phyloP scores from a whole-genome alignment of 2,888 invertebrate genomes.

The Polyploca ridens region DNA sequence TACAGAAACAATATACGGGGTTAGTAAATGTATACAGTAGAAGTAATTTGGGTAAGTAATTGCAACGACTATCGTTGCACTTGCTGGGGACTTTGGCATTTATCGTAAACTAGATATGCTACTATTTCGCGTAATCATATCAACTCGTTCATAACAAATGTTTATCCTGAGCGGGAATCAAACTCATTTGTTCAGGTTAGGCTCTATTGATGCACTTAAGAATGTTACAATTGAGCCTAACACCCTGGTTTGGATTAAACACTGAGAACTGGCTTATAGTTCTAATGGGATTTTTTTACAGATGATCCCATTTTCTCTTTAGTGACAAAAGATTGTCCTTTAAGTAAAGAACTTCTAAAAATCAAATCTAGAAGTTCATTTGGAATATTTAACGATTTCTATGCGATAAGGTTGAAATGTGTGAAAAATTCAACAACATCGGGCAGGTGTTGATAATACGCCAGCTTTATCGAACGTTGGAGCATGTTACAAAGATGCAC shows the following conservation, averaged over 20 bases:
- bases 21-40: background rate
- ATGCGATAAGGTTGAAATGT: background rate
- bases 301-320: too few species aligned
- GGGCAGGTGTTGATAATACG: conserved; percentile 16
- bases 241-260: too few species aligned
- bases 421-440: background rate
- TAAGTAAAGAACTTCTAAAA: too few species aligned
- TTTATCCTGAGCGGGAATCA: too few species aligned
- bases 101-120: background rate
- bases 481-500: conserved; percentile 19
- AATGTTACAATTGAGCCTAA: too few species aligned
- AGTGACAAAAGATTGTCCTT: too few species aligned
- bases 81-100: background rate
- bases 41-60: background rate
- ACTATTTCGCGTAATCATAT: too few species aligned
- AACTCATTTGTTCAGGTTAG: too few species aligned
- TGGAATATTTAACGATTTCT: background rate
- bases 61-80: background rate
- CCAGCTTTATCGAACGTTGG: conserved; percentile 21
- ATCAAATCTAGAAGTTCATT: background rate
- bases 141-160: too few species aligned
- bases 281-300: too few species aligned
- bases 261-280: too few species aligned
- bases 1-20: background rate
- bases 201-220: too few species aligned